Base-by-base conservation (phyloP, 2,113 vertebrate genomes). In the Platysteira castanea region DNA sequence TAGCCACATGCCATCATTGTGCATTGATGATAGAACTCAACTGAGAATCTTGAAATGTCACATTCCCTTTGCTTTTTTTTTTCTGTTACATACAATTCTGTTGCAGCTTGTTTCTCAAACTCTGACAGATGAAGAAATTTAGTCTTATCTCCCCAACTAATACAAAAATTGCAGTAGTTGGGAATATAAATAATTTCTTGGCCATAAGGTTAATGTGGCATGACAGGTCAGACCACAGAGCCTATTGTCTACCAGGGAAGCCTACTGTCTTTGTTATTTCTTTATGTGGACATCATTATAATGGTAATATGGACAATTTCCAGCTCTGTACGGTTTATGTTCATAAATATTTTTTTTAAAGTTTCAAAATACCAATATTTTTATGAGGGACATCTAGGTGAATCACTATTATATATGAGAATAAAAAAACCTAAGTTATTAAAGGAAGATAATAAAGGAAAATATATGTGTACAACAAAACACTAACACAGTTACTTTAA, bases 1-100 rank as follows among this genome's bases (percentile, higher is more conserved):
- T 15, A 67, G 16, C 18, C 50, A 56, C 30, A 53, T 3, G 0
- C 15, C 1, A 1, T 74, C 41, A 16, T 3, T 3, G 1, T 81
- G 8, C 15, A 16, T 30, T 49, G 52, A 39, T 35, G 37, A 35
- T 50, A 59, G 22, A 56, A 41, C 65, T 84, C 56, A 83, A n/a
- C 19, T 52, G 28, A 76, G 27, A 56, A 35, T 56, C 16, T 60
- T 61, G 54, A 74, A 61, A 92, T 37, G 7, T 17, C 7, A 67
- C 46, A 22, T n/a, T 70, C 14, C 10, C 26, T 61, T 70, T 79
- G 10, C 7, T 7, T 35, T 12, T 49, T 17, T 49, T 23, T 35
- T 64, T 24, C 22, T 27, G 4, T 64, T 68, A 71, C 26, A 46
- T 44, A 5, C 49, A 41, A 73, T 73, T 44, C 39, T 65, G 3